phyloP scores from a whole-genome alignment of 2,113 vertebrate genomes.

The Poeciliopsis prolifica region DNA sequence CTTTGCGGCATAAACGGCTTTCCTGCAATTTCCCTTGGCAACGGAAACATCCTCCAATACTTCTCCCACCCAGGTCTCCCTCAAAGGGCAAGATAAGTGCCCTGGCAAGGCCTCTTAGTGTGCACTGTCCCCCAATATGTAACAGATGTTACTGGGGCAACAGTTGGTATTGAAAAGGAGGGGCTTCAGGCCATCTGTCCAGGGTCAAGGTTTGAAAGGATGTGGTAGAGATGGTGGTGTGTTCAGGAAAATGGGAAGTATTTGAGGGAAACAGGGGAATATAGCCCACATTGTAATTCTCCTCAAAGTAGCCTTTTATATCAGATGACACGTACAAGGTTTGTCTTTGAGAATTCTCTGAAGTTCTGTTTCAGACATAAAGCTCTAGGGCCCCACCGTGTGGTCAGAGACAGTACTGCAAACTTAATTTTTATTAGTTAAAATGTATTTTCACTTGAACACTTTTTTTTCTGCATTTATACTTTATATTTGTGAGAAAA shows the following conservation, averaged over 20 bases:
- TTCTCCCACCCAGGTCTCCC: constrained; percentile 31
- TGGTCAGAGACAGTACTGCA: constrained; percentile 53
- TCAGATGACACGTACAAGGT: constrained; percentile 43
- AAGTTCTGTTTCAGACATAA: background rate
- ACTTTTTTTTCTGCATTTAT: background rate
- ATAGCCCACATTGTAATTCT: constrained; percentile 63
- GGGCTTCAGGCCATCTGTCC: constrained; percentile 84
- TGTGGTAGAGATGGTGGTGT: constrained; percentile 70
- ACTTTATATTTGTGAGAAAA: background rate
- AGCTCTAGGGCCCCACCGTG: constrained; percentile 57
- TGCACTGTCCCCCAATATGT: constrained; percentile 66
- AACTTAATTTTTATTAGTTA: constrained; percentile 11
- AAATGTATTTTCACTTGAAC: background rate
- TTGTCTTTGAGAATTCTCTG: constrained; percentile 26
- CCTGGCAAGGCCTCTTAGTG: constrained; percentile 42
- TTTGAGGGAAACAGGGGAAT: constrained; percentile 57
- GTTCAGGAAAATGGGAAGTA: constrained; percentile 69
- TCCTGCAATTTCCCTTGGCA: background rate
- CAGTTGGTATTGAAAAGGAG: constrained; percentile 83
- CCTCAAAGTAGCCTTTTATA: constrained; percentile 59
- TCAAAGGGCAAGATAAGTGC: constrained; percentile 40
- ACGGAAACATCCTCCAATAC: constrained; percentile 13
- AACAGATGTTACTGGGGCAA: constrained; percentile 86
- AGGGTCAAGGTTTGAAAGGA: constrained; percentile 83
- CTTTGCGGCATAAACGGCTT: constrained; percentile 18